Evolutionary conservation across 2,888 invertebrate species (phyloP).

Genomic region (Chorisops tibialis): DNA sequence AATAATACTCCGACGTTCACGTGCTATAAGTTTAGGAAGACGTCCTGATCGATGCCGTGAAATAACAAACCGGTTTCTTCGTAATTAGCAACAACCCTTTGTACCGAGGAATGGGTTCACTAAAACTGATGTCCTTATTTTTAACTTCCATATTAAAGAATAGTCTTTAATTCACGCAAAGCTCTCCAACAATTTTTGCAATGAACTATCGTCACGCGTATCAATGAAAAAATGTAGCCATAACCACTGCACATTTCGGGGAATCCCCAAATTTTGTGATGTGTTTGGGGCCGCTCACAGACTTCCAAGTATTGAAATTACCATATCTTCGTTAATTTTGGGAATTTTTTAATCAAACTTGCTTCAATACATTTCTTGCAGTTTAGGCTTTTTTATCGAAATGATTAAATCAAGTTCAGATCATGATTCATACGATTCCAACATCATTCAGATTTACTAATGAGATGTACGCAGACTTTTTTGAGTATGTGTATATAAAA

Average conservation of each 20-base stretch:
- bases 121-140: background rate
- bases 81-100: constrained; percentile 3
- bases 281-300: constrained; percentile 1
- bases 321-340: constrained; percentile 2
- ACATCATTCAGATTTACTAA: background rate
- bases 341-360: background rate
- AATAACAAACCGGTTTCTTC: background rate
- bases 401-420: background rate
- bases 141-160: background rate
- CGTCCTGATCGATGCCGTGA: background rate
- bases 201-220: background rate
- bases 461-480: background rate
- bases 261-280: background rate
- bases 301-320: background rate
- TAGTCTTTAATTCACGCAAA: no score
- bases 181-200: background rate
- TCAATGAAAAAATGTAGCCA: background rate
- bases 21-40: background rate
- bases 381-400: no score
- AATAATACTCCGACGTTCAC: background rate
- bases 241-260: background rate
- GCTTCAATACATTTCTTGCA: background rate
- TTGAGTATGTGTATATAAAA: no score
- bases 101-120: constrained; percentile 6
- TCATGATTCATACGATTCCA: background rate